Evolutionary conservation across 1,140 invertebrate genomes (phyloP).

Genomic region (Eufriesea mexicana): DNA sequence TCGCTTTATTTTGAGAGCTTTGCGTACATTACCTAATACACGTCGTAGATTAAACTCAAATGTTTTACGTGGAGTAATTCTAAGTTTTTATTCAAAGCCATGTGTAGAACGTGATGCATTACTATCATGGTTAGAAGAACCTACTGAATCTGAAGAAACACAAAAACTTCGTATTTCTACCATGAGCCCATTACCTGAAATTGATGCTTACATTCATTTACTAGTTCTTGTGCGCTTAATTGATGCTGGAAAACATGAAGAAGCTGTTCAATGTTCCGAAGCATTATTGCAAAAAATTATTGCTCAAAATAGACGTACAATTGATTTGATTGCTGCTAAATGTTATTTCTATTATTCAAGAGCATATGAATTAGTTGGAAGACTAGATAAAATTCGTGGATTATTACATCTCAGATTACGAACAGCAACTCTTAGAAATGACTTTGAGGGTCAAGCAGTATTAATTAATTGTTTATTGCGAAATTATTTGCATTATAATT

Average conservation of each 20-base stretch:
- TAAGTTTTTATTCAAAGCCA: slow-evolving; percentile 89
- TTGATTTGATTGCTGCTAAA: slow-evolving; percentile 97
- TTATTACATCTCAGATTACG: slow-evolving; percentile 95
- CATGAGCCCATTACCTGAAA: slow-evolving; percentile 93
- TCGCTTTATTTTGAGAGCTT: slow-evolving; percentile 94
- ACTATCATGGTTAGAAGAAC: slow-evolving; percentile 87
- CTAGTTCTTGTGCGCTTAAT: slow-evolving; percentile 95
- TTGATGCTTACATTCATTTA: slow-evolving; percentile 97
- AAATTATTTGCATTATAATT: slow-evolving; percentile 97
- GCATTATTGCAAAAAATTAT: slow-evolving; percentile 93
- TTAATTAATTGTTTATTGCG: slow-evolving; percentile 97
- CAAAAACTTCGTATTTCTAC: slow-evolving; percentile 87
- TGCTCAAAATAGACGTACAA: slow-evolving; percentile 93
- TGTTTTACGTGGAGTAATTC: slow-evolving; percentile 91
- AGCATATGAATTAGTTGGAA: slow-evolving; percentile 94
- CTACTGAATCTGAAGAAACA: slow-evolving; percentile 87
- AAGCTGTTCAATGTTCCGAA: slow-evolving; percentile 91
- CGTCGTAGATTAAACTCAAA: slow-evolving; percentile 93
- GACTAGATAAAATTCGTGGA: slow-evolving; percentile 93
- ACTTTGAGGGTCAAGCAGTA: slow-evolving; percentile 98
- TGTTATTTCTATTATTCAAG: slow-evolving; percentile 98
- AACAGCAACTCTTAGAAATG: slow-evolving; percentile 96
- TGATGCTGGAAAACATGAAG: slow-evolving; percentile 90
- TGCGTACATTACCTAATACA: slow-evolving; percentile 93
- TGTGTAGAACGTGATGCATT: slow-evolving; percentile 89